A percentile compares a stretch with the other conserved stretches of the same genome.
Conservation (phyloP, 2,888 invertebrate species). For the Leptinotarsa peninsularis region DNA sequence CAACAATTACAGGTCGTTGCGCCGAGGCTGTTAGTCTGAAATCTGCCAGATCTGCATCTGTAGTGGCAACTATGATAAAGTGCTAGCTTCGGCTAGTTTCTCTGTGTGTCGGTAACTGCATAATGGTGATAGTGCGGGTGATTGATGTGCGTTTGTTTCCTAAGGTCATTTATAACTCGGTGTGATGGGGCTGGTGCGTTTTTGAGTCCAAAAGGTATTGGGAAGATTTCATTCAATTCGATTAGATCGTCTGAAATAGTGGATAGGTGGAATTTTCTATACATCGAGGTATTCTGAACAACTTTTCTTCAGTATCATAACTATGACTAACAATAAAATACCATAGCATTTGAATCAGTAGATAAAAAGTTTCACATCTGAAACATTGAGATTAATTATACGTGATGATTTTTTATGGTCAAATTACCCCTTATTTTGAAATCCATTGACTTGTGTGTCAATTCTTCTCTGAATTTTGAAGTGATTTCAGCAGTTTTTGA, state of each 20-base stretch:
- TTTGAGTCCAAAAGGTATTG: background rate
- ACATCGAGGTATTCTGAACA: too few relatives aligned
- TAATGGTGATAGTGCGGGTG: slow-evolving; percentile 40
- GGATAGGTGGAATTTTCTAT: too few relatives aligned
- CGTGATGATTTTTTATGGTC: too few relatives aligned
- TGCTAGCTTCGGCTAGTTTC: slow-evolving; percentile 49
- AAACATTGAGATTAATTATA: too few relatives aligned
- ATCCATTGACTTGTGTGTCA: too few relatives aligned
- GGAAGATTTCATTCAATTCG: background rate
- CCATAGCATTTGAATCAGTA: too few relatives aligned
- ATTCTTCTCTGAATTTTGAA: too few relatives aligned
- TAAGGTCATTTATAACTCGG: background rate
- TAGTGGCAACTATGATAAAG: slow-evolving; percentile 59
- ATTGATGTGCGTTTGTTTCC: background rate
- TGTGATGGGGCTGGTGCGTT: background rate
- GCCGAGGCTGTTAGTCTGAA: slow-evolving; percentile 56
- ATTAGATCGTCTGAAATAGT: background rate
- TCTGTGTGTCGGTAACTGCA: slow-evolving; percentile 47
- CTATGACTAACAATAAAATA: too few relatives aligned
- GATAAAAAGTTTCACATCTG: too few relatives aligned
- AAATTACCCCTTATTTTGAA: too few relatives aligned
- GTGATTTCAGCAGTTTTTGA: too few relatives aligned
- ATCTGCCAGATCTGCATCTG: slow-evolving; percentile 60
- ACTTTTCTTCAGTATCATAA: too few relatives aligned
- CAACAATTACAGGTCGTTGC: slow-evolving; percentile 62